Base-by-base conservation (phyloP, 2,113 vertebrate species). In the Sander vitreus region DNA sequence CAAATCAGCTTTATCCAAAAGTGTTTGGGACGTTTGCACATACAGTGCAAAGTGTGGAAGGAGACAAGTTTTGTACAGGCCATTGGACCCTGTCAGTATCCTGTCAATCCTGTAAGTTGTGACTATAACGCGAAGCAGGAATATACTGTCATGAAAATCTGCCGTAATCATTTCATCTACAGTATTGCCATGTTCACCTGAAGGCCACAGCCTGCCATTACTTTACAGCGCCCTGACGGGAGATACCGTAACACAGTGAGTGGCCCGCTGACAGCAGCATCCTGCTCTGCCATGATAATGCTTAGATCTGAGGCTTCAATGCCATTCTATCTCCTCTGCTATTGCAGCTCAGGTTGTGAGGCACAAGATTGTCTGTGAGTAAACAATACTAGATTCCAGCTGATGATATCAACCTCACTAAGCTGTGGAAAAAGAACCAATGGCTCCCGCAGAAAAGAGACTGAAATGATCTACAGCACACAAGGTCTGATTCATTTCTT, bases 251-350 rank as follows among this genome's bases (percentile, higher is more conserved):
- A 39, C 69, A 43, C 73, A 13, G 0, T 0, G 68, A 66, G 73
- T 51, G 68, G 55, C 65, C 76, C 0, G 63, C 84, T 85, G 82
- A 80, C 70, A 55, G 53, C 79, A n/a, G 27, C 60, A 43, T 83
- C 80, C 80, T 81, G 85, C 72, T 78, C 73, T 27, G 57, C 21
- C 68, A 30, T 0, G 88, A 90, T 80, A 87, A 83, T 70, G 30
- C 72, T 15, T 4, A 72, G 18, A 76, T 82, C 58, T 53, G 60
- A 82, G 27, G 36, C 64, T 73, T 81, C 80, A 5, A 8, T 10
- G 69, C 64, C 3, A 12, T 39, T 76, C 67, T 50, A 59, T 63
- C 63, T 59, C 53, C 51, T 76, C 63, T 45, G 67, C 74, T 75
- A 62, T 19, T 48, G 48, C 27, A 51, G 63, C 80, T 63, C 68